phyloP scores from a whole-genome alignment of 2,113 vertebrate species.

The Eulemur macaco region DNA sequence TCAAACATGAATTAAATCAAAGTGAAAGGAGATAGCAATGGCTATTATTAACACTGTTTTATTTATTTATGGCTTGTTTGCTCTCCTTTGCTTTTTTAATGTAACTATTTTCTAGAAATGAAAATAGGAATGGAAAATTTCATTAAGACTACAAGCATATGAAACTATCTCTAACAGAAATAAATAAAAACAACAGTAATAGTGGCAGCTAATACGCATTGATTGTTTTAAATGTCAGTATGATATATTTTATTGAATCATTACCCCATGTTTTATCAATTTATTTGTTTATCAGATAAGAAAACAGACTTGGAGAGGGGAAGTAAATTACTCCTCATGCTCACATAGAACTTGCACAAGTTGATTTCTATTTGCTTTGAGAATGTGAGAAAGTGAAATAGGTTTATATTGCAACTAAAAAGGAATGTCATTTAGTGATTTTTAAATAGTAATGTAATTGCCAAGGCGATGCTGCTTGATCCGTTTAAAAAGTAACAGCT shows the following conservation, averaged over 20 bases:
- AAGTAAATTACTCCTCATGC: neutral
- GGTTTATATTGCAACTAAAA: neutral
- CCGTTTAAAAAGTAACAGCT: neutral
- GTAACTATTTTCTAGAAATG: neutral
- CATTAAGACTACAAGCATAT: neutral
- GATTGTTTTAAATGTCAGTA: neutral
- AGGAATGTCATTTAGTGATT: neutral
- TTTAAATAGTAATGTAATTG: neutral
- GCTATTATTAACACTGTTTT: neutral
- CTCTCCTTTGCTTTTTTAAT: neutral
- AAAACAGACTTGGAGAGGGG: neutral
- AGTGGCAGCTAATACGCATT: neutral
- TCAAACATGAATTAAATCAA: neutral
- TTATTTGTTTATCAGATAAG: conserved; percentile 1
- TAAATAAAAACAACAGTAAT: neutral
- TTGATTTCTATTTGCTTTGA: conserved; percentile 33
- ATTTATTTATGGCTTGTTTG: neutral
- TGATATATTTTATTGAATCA: neutral
- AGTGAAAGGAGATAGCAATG: neutral
- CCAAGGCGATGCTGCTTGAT: neutral
- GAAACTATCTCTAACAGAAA: neutral
- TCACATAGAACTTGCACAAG: neutral
- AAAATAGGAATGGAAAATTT: conserved; percentile 24
- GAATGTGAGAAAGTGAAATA: neutral
- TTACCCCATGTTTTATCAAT: neutral